These are phyloP conservation scores for Lathamus discolor DNA, from an alignment of 2,113 vertebrate genomes.

Conservation along the genomic window DNA sequence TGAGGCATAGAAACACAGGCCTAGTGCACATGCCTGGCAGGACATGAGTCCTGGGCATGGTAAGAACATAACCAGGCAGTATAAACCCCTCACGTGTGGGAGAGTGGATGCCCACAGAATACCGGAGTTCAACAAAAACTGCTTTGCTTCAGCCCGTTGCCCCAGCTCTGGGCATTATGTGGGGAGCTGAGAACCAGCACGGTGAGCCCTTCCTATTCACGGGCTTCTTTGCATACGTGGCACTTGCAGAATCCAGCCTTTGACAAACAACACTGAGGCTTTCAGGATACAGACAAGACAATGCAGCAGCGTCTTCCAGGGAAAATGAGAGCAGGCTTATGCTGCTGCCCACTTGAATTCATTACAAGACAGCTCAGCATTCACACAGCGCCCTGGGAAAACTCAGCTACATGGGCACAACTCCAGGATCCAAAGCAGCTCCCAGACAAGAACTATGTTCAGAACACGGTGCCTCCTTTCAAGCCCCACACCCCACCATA, in stretches of 20 bases:
- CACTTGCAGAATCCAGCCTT: slow-evolving; percentile 30
- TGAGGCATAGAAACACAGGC: fast-evolving
- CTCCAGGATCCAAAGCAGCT: slow-evolving; percentile 43
- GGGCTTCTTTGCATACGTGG: slow-evolving; percentile 26
- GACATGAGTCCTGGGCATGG: background rate
- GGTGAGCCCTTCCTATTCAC: background rate
- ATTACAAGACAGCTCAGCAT: slow-evolving; percentile 36
- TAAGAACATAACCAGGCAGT: background rate
- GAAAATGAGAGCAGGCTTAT: slow-evolving; percentile 34
- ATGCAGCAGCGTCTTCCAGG: slow-evolving; percentile 58
- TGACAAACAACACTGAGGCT: slow-evolving; percentile 56
- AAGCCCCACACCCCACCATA: background rate
- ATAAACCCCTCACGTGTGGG: background rate
- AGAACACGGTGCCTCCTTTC: background rate
- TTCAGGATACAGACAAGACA: slow-evolving; percentile 52
- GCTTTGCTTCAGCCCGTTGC: background rate
- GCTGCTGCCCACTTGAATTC: slow-evolving; percentile 40
- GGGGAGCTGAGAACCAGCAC: slow-evolving; percentile 8
- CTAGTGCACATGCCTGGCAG: background rate
- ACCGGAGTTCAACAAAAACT: background rate
- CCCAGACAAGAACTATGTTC: background rate
- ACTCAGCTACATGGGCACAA: background rate
- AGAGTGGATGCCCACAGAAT: background rate
- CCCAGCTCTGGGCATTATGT: background rate
- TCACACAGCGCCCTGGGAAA: slow-evolving; percentile 48